phyloP scores from a whole-genome alignment of 2,113 vertebrate genomes.

The Papio anubis region DNA sequence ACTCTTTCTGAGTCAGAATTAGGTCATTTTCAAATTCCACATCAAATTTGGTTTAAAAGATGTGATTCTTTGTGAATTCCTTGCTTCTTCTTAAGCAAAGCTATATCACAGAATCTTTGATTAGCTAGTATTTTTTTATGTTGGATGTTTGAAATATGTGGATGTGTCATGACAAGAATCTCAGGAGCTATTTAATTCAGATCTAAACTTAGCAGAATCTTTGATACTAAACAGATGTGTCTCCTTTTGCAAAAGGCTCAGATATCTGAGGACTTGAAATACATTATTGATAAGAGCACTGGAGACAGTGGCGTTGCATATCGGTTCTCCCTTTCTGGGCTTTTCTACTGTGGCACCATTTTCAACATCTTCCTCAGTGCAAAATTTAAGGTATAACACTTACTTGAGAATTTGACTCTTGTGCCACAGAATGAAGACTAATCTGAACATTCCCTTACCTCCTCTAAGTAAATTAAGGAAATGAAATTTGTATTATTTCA shows the following conservation, averaged over 20 bases:
- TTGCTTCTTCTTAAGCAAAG: neutral
- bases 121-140: neutral
- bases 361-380: neutral
- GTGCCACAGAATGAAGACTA: neutral
- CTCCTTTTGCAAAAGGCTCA: neutral
- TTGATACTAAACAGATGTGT: neutral
- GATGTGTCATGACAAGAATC: neutral
- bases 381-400: neutral
- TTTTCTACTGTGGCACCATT: neutral
- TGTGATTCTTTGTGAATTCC: neutral
- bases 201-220: neutral
- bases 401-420: neutral
- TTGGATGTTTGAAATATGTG: neutral
- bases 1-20: neutral
- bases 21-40: neutral
- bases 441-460: neutral
- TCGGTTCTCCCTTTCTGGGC: neutral
- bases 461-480: conserved; percentile 10
- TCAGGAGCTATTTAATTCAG: neutral
- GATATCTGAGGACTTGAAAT: neutral
- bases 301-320: neutral
- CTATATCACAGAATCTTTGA: neutral
- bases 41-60: neutral
- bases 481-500: neutral
- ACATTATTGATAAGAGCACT: neutral